Percentiles rank a stretch among this genome's conserved stretches.
phyloP scores from a whole-genome alignment of 2,888 invertebrate species.

The Sylvicola cinctus region DNA sequence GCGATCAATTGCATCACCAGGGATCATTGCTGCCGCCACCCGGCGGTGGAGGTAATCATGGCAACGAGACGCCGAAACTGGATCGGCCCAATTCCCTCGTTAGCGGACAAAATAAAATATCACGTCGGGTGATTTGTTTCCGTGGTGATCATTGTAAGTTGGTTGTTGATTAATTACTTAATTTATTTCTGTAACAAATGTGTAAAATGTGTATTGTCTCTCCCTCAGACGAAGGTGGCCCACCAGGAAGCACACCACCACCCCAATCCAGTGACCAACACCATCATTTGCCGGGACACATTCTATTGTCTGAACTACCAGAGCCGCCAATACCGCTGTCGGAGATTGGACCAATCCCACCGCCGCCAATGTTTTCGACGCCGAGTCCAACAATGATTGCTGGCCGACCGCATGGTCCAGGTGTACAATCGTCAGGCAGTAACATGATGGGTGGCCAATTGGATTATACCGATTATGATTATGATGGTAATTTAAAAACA shows the following conservation, averaged over 20 bases:
- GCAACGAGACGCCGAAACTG: slow-evolving; percentile 33
- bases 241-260: slow-evolving; percentile 16
- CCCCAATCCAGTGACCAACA: slow-evolving; percentile 14
- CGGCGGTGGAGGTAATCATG: slow-evolving; percentile 28
- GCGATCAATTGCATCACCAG: slow-evolving; percentile 27
- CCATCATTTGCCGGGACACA: slow-evolving; percentile 27
- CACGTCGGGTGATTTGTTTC: slow-evolving; percentile 59
- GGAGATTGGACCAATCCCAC: slow-evolving; percentile 83
- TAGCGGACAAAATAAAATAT: slow-evolving; percentile 53
- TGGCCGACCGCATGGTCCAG: slow-evolving; percentile 29
- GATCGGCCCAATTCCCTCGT: slow-evolving; percentile 64
- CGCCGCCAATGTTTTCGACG: slow-evolving; percentile 90
- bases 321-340: slow-evolving; percentile 83
- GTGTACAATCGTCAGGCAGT: slow-evolving; percentile 17
- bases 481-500: slow-evolving; percentile 32
- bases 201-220: not conserved
- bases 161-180: not conserved
- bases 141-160: slow-evolving; percentile 53
- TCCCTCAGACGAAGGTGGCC: slow-evolving; percentile 1
- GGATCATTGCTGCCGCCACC: slow-evolving; percentile 22
- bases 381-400: slow-evolving; percentile 49
- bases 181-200: not conserved
- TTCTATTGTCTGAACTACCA: slow-evolving; percentile 69
- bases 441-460: slow-evolving; percentile 12
- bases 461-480: slow-evolving; percentile 35